Evolutionary conservation across 2,888 invertebrate species (phyloP), one percentile per base, ranked within the genome.

Genomic region (Lithophane socia): DNA sequence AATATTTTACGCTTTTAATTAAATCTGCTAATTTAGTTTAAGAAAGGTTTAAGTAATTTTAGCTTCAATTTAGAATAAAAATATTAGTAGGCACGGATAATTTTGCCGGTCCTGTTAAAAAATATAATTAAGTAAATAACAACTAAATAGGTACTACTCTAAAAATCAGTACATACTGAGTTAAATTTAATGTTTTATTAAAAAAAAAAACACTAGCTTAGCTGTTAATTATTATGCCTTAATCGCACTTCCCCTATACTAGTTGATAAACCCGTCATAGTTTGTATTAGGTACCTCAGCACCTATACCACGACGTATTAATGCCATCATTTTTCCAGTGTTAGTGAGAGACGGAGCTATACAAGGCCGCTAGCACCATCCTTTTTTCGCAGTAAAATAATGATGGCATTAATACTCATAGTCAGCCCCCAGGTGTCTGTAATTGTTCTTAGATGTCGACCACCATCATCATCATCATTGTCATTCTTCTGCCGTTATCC

Each of bases 171-270:
- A 47, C 9, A 5, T 65, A 24, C 0, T 0, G 7, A 47, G 47
- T 18, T 64, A 16, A 44, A 44, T 16, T 42, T 18, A 10, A 12
- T 18, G 16, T 13, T 12, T 8, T 49, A 2, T 58, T 1, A 12
- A 56, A 56, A 56, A 56, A 56, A 56, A 12, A 56, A 56, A 56
- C 2, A n/a, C 12, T 12, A 12, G 0, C 12, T 12, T 12, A 12
- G n/a, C 10, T 12, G 12, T 24, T 13, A 24, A 24, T 56, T 58
- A 24, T 12, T 2, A n/a, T 16, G 5, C 9, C 9, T 56, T 16
- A 73, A 47, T 58, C 29, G 9, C 74, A 74, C 74, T 73, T 74
- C 7, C 18, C n/a, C 1, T 16, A 2, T 7, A 29, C 16, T 56
- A 73, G 12, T n/a, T n/a, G n/a, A 47, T n/a, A 29, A 16, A 16